A percentile compares a stretch with the other conserved stretches of the same genome.
These are phyloP conservation scores for Brachypodius melanocephalos DNA, from an alignment of 2,113 vertebrate species.

Conservation along the genomic window DNA sequence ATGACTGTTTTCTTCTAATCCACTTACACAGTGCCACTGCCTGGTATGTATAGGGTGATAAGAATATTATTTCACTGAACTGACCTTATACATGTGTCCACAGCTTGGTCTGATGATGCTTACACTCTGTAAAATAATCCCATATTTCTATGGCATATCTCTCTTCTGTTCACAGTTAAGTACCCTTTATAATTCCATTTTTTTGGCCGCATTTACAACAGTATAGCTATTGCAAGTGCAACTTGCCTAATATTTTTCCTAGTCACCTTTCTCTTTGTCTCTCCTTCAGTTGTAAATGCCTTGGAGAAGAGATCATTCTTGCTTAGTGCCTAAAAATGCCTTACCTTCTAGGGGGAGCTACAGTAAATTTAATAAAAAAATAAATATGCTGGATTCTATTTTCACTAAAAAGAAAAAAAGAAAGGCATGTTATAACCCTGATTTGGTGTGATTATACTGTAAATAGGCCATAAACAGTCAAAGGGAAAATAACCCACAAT, in stretches of 20 bases:
- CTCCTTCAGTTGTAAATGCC: neutral
- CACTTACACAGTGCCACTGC: neutral
- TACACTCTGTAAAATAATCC: neutral
- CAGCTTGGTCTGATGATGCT: neutral
- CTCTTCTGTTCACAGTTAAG: neutral
- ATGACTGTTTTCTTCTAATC: neutral
- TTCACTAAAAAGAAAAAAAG: neutral
- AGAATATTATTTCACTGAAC: neutral
- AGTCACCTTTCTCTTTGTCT: neutral
- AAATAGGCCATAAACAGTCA: conserved; percentile 45
- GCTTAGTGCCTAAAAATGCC: neutral
- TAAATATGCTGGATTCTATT: neutral
- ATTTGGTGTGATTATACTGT: conserved; percentile 43
- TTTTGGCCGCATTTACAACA: neutral
- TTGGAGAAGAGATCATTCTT: neutral
- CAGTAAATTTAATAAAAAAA: neutral
- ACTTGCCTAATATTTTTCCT: neutral
- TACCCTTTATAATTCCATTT: neutral
- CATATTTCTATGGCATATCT: neutral
- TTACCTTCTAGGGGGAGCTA: neutral
- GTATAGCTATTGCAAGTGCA: neutral
- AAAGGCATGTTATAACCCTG: neutral
- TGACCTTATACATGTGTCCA: neutral
- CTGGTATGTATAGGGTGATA: neutral
- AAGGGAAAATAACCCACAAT: conserved; percentile 45